Evolutionary conservation across 2,797 vertebrate genomes (phyloP).

Genomic region (Sarcoramphus papa): DNA sequence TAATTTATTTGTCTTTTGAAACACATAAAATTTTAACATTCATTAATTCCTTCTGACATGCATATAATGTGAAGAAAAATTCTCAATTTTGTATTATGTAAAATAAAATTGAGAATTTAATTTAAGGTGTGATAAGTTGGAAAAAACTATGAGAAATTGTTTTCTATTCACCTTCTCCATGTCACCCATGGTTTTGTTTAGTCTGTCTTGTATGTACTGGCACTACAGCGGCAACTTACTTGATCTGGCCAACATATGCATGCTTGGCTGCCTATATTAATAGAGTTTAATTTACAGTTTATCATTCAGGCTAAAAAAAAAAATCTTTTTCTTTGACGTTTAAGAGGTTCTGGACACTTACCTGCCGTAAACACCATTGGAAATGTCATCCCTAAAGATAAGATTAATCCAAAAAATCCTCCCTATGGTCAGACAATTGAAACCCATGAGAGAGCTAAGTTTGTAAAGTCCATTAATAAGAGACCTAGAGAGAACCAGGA

Average conservation of each 20-base stretch:
- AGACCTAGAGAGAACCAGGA: neutral
- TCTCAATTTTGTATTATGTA: neutral
- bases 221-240: neutral
- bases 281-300: neutral
- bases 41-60: neutral
- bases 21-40: neutral
- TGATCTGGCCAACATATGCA: neutral
- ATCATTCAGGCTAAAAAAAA: neutral
- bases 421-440: neutral
- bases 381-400: neutral
- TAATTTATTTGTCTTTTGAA: neutral
- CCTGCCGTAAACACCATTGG: neutral
- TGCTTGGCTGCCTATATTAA: neutral
- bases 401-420: neutral
- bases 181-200: neutral
- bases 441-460: neutral
- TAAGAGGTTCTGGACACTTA: neutral
- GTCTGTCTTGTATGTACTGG: neutral
- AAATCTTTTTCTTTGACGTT: neutral
- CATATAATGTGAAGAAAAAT: neutral
- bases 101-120: neutral
- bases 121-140: neutral
- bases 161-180: neutral
- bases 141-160: neutral
- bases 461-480: neutral